Conservation (phyloP, 2,797 vertebrate species). For the Karalla daura region DNA sequence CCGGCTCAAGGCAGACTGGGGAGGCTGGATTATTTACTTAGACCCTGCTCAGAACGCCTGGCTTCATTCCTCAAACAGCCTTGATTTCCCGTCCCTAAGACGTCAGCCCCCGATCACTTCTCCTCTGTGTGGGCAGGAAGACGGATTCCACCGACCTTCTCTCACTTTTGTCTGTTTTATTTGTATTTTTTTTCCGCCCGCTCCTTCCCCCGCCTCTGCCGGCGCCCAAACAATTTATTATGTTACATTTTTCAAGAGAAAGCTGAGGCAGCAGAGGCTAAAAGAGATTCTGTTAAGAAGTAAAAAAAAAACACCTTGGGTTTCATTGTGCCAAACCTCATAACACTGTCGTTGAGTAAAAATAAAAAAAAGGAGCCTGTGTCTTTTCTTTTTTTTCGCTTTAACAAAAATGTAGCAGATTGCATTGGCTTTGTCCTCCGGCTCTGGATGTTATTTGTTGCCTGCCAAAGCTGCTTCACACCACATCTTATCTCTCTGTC, state of each 20-base stretch:
- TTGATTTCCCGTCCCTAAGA: slow-evolving; percentile 41
- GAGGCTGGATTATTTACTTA: slow-evolving; percentile 77
- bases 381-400: slow-evolving; percentile 53
- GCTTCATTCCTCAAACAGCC: slow-evolving; percentile 67
- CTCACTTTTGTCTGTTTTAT: not conserved
- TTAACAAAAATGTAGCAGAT: slow-evolving; percentile 69
- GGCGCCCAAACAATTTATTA: slow-evolving; percentile 42
- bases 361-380: not conserved
- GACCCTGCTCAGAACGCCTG: slow-evolving; percentile 60
- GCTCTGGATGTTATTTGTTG: slow-evolving; percentile 58
- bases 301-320: slow-evolving; percentile 28
- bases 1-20: slow-evolving; percentile 56
- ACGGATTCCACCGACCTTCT: slow-evolving; percentile 9
- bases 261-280: slow-evolving; percentile 1
- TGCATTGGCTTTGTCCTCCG: slow-evolving; percentile 55
- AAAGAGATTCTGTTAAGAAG: slow-evolving; percentile 11
- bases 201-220: slow-evolving; percentile 7
- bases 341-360: slow-evolving; percentile 43
- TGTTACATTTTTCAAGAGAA: slow-evolving; percentile 43
- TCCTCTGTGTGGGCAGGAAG: slow-evolving; percentile 19
- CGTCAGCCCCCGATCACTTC: slow-evolving; percentile 54
- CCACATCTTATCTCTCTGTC: slow-evolving; percentile 53
- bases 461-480: slow-evolving; percentile 49
- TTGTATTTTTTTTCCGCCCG: not conserved
- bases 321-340: slow-evolving; percentile 38